Evolutionary conservation across 1,140 invertebrate species (phyloP).

Genomic region (Telenomus remus): DNA sequence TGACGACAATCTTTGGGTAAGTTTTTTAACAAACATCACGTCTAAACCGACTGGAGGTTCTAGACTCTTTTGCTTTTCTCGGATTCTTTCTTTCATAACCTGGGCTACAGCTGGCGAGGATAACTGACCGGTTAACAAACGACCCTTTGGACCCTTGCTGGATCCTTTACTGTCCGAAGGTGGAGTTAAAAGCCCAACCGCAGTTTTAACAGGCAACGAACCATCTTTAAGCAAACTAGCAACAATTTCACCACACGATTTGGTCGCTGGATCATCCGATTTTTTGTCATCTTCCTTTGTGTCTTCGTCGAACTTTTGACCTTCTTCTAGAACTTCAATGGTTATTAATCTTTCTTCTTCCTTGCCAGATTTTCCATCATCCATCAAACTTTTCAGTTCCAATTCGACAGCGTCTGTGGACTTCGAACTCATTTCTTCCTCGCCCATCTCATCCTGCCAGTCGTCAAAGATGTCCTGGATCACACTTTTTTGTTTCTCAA

Average conservation of each 20-base stretch:
- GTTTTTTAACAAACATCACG: conserved; percentile 74
- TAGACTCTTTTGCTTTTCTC: conserved; percentile 69
- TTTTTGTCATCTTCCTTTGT: conserved; percentile 10
- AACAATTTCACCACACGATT: conserved; percentile 38
- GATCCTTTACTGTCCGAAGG: conserved; percentile 43
- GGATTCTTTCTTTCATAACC: conserved; percentile 69
- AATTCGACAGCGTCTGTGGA: conserved; percentile 68
- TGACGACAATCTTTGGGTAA: conserved; percentile 73
- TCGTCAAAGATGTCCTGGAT: conserved; percentile 74
- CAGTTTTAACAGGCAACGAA: conserved; percentile 21
- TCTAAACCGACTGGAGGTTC: conserved; percentile 68
- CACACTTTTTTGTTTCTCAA: conserved; percentile 66
- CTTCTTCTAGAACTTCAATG: conserved; percentile 41
- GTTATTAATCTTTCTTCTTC: conserved; percentile 32
- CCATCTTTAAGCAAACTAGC: conserved; percentile 36
- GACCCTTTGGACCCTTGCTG: conserved; percentile 53
- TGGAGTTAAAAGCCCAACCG: conserved; percentile 30
- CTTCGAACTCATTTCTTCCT: conserved; percentile 63
- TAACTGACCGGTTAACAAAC: conserved; percentile 69
- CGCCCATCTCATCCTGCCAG: conserved; percentile 69
- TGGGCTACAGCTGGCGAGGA: conserved; percentile 69
- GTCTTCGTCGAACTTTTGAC: conserved; percentile 18
- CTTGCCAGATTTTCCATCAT: conserved; percentile 60
- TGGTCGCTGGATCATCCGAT: conserved; percentile 26
- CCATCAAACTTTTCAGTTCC: conserved; percentile 69